A percentile compares a stretch with the other conserved stretches of the same genome.
Evolutionary conservation across 2,888 invertebrate species (phyloP).

Genomic region (Drosophila borealis): DNA sequence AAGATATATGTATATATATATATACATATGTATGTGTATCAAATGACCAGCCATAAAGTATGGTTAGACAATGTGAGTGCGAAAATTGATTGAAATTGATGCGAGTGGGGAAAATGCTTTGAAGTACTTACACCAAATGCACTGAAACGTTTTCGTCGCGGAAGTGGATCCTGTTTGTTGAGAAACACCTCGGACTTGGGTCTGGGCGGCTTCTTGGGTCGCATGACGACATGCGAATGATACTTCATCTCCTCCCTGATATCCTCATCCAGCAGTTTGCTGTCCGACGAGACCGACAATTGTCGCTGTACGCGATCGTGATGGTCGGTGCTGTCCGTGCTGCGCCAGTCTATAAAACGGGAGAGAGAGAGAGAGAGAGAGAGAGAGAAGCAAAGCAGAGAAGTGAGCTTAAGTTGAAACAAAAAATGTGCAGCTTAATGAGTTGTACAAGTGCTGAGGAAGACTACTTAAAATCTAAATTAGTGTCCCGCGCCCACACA

Average conservation of each 20-base stretch:
- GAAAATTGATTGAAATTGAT: constrained; percentile 38
- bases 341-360: constrained; percentile 89
- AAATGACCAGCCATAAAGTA: constrained; percentile 46
- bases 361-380: constrained; percentile 29
- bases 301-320: constrained; percentile 95
- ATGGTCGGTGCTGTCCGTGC: constrained; percentile 87
- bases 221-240: constrained; percentile 91
- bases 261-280: constrained; percentile 95
- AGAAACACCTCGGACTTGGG: constrained; percentile 98
- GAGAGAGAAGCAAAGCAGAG: constrained; percentile 12
- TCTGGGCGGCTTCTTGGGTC: constrained; percentile 96
- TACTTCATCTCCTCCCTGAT: constrained; percentile 90
- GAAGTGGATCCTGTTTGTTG: constrained; percentile 90
- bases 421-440: constrained; percentile 63
- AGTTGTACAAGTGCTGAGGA: constrained; percentile 59
- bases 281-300: constrained; percentile 96
- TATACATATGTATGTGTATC: constrained; percentile 17
- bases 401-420: constrained; percentile 11
- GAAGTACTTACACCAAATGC: constrained; percentile 95
- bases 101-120: constrained; percentile 10
- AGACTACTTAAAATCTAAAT: constrained; percentile 61
- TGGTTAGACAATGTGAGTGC: constrained; percentile 26
- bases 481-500: constrained; percentile 30
- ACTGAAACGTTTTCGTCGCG: constrained; percentile 96
- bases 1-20: neutral